These are phyloP conservation scores for Apostichopus japonicus DNA, from an alignment of 35 echinoderm and acorn worm genomes.

Conservation along the genomic window DNA sequence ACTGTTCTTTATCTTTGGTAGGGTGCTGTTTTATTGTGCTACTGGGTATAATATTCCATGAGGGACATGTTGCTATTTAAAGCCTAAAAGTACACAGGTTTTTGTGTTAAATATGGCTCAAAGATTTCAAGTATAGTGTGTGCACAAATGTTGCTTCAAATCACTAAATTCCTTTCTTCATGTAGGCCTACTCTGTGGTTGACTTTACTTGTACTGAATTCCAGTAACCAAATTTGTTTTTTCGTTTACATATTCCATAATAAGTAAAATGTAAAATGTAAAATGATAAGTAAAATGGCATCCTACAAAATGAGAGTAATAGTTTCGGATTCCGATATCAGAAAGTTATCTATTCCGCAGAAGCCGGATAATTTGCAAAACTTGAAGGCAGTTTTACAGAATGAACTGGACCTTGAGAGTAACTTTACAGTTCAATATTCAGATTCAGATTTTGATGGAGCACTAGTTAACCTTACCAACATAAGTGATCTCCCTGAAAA, in stretches of 20 bases:
- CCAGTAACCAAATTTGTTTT: not conserved
- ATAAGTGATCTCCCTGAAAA: constrained; percentile 8
- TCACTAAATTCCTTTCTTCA: not conserved
- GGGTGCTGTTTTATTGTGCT: too few relatives aligned
- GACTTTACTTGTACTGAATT: not conserved
- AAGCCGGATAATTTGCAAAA: not conserved
- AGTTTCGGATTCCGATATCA: not conserved
- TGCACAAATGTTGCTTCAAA: not conserved
- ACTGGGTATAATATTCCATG: too few relatives aligned
- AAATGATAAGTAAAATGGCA: not conserved
- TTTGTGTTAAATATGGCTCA: not conserved
- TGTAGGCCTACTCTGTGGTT: not conserved
- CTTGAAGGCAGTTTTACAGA: not conserved
- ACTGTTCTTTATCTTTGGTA: too few relatives aligned
- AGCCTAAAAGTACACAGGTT: not conserved
- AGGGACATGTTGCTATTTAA: too few relatives aligned
- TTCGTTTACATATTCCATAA: not conserved
- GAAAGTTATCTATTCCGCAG: not conserved
- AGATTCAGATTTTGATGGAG: constrained; percentile 31
- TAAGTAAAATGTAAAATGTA: too few relatives aligned
- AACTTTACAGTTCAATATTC: constrained; percentile 19
- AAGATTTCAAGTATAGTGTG: not conserved
- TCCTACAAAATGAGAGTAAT: constrained; percentile 30
- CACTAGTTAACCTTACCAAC: constrained; percentile 1
- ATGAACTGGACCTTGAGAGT: not conserved